Evolutionary conservation across 1,140 invertebrate species (phyloP).

Genomic region (Heliothis subflexa): DNA sequence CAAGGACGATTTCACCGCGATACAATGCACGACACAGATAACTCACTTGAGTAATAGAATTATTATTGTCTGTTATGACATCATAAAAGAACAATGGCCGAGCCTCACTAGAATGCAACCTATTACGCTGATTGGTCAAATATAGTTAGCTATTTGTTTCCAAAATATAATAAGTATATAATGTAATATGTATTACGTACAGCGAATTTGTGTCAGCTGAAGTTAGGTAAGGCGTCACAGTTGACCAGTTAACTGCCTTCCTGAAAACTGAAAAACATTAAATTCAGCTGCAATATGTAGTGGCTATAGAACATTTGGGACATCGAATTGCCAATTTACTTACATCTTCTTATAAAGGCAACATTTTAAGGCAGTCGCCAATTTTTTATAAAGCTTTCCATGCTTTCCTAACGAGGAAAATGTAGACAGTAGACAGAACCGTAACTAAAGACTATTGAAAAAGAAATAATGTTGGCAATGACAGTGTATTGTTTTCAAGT

Average conservation of each 20-base stretch:
- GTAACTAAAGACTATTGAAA: not conserved
- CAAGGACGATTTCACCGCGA: slow-evolving; percentile 73
- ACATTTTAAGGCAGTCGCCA: too few species aligned
- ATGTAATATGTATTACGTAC: too few species aligned
- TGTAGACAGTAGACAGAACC: not conserved
- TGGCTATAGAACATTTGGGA: too few species aligned
- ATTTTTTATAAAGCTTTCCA: too few species aligned
- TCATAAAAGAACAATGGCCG: slow-evolving; percentile 56
- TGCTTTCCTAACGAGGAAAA: not conserved
- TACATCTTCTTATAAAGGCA: too few species aligned
- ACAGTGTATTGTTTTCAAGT: slow-evolving; percentile 41
- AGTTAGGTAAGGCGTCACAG: too few species aligned
- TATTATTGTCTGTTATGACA: slow-evolving; percentile 59
- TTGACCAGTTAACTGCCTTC: too few species aligned
- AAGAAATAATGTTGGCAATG: slow-evolving; percentile 28
- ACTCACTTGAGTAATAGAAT: slow-evolving; percentile 52
- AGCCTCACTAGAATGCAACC: slow-evolving; percentile 24
- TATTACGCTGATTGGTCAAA: slow-evolving; percentile 17
- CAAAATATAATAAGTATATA: not conserved
- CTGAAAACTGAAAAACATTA: too few species aligned
- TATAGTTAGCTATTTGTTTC: not conserved
- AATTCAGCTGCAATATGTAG: too few species aligned
- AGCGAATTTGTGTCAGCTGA: too few species aligned
- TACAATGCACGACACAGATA: slow-evolving; percentile 56
- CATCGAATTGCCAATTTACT: too few species aligned